These are phyloP conservation scores for Ovis canadensis DNA, from an alignment of 2,113 vertebrate species.

Conservation along the genomic window DNA sequence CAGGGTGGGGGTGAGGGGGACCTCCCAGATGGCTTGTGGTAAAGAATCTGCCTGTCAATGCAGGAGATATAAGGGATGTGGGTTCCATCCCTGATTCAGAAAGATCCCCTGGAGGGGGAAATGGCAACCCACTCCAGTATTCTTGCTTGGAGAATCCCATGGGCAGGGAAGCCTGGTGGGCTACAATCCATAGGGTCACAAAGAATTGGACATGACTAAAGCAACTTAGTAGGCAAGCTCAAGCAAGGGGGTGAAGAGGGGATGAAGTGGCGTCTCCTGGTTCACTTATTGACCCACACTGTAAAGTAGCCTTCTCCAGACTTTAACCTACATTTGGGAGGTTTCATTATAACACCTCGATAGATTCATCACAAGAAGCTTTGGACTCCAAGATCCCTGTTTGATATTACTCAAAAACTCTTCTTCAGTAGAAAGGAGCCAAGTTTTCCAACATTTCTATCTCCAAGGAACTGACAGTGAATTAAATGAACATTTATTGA, in stretches of 20 bases:
- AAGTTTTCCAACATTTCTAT: background rate
- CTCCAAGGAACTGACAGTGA: background rate
- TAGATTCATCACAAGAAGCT: background rate
- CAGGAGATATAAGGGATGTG: background rate
- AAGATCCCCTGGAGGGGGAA: background rate
- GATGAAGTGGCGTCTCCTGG: background rate
- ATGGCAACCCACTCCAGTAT: background rate
- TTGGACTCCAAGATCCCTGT: background rate
- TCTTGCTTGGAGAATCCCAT: background rate
- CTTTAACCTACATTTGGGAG: background rate
- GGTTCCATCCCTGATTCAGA: background rate
- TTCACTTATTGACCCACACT: background rate
- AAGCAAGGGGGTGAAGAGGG: background rate
- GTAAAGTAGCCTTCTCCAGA: background rate
- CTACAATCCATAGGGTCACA: background rate
- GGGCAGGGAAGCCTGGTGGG: background rate
- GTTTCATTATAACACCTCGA: background rate
- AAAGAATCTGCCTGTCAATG: background rate
- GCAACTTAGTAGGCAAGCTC: background rate
- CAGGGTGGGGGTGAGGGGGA: accelerated
- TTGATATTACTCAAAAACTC: background rate
- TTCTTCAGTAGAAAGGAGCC: background rate
- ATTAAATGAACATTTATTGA: background rate
- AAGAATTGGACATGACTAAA: background rate
- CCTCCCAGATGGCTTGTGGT: background rate